Percentiles rank a stretch among this genome's conserved stretches.
Evolutionary conservation across 2,888 invertebrate genomes (phyloP).

Genomic region (Colletes collaris): DNA sequence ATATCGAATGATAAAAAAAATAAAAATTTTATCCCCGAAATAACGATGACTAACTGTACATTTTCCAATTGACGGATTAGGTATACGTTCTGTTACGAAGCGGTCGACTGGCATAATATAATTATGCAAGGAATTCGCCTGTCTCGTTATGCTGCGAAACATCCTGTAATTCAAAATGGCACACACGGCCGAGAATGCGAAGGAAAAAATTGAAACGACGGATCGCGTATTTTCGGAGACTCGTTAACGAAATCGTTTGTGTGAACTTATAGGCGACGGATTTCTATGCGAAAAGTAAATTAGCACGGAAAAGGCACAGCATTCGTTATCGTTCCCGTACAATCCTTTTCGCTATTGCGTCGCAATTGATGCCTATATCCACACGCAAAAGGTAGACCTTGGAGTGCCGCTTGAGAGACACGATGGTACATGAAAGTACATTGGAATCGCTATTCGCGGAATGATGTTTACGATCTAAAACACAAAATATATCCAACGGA

Average conservation of each 20-base stretch:
- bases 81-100: not conserved
- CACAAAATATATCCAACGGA: slow-evolving; percentile 6
- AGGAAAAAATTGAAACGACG: not conserved
- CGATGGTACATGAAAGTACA: slow-evolving; percentile 40
- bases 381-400: slow-evolving; percentile 51
- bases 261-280: not conserved
- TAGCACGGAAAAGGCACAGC: not conserved
- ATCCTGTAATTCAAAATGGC: slow-evolving; percentile 21
- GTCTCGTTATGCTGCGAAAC: not conserved
- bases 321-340: not conserved
- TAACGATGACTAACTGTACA: slow-evolving; percentile 3
- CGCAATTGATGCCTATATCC: slow-evolving; percentile 48
- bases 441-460: slow-evolving; percentile 23
- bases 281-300: not conserved
- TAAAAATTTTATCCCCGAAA: not conserved
- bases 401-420: slow-evolving; percentile 39
- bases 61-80: not conserved
- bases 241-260: not conserved
- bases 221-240: not conserved
- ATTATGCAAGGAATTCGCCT: slow-evolving; percentile 24
- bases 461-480: slow-evolving; percentile 30
- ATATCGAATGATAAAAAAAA: not conserved
- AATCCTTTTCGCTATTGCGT: slow-evolving; percentile 48
- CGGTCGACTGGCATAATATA: not conserved
- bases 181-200: not conserved